phyloP scores from a whole-genome alignment of 2,113 vertebrate species.

The Vanacampus margaritifer region DNA sequence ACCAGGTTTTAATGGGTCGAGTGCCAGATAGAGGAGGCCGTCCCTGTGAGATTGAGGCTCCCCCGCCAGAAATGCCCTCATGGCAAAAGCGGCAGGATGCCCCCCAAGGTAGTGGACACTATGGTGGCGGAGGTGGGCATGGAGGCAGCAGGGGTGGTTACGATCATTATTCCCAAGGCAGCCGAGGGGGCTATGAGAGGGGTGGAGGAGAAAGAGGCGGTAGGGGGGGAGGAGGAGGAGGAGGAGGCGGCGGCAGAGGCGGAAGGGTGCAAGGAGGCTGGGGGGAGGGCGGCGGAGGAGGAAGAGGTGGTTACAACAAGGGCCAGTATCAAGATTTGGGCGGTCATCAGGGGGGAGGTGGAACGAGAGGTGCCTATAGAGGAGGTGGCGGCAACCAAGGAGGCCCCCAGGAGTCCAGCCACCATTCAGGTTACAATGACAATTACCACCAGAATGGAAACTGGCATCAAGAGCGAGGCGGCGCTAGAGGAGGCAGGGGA shows the following conservation, averaged over 20 bases:
- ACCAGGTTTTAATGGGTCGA: conserved; percentile 92
- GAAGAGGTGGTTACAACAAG: conserved; percentile 65
- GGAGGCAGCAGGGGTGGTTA: conserved; percentile 75
- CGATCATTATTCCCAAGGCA: conserved; percentile 78
- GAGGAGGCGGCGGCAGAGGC: conserved; percentile 63
- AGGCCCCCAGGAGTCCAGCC: conserved; percentile 59
- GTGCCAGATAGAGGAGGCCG: conserved; percentile 95
- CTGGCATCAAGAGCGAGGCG: conserved; percentile 70
- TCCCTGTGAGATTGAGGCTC: conserved; percentile 94
- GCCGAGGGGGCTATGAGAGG: conserved; percentile 82
- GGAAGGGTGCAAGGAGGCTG: conserved; percentile 76
- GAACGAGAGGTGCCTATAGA: conserved; percentile 61
- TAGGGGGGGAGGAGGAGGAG: no score
- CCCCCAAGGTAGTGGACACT: conserved; percentile 78
- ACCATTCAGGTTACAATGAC: conserved; percentile 68
- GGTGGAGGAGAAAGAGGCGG: conserved; percentile 80
- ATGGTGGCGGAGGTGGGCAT: conserved; percentile 72
- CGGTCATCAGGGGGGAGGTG: conserved; percentile 54
- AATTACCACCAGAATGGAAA: conserved; percentile 81
- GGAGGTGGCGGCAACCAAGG: conserved; percentile 68
- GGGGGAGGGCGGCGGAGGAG: conserved; percentile 80
- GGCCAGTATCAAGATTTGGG: conserved; percentile 69
- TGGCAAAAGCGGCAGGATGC: conserved; percentile 97
- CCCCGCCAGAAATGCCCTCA: conserved; percentile 95
- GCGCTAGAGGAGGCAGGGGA: conserved; percentile 59